A percentile compares a stretch with the other conserved stretches of the same genome.
Conservation (phyloP, 1,140 invertebrate species). For the Bombus polaris region DNA sequence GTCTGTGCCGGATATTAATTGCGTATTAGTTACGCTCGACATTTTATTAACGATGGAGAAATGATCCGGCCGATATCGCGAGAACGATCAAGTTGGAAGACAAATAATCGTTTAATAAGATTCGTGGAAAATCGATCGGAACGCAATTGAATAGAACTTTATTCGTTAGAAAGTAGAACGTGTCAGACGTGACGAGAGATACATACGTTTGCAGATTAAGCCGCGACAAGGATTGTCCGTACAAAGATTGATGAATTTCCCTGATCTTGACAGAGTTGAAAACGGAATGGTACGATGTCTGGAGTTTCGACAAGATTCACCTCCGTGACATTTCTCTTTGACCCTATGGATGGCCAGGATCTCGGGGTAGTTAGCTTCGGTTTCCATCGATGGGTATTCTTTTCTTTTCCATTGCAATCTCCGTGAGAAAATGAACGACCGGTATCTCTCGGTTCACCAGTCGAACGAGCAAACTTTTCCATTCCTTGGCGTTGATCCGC, state of each 20-base stretch:
- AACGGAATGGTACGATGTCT: background rate
- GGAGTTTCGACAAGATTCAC: constrained; percentile 15
- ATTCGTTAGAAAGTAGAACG: background rate
- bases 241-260: constrained; percentile 29
- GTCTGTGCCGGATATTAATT: background rate
- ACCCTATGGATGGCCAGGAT: background rate
- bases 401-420: constrained; percentile 53
- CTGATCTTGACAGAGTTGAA: background rate
- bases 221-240: background rate
- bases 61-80: background rate
- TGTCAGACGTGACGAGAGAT: background rate
- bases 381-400: constrained; percentile 2
- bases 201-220: background rate
- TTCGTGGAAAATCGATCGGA: background rate
- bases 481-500: constrained; percentile 47
- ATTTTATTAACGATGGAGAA: background rate
- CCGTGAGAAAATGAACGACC: constrained; percentile 65
- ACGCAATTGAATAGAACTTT: background rate
- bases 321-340: background rate
- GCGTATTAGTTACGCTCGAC: background rate
- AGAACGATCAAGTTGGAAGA: background rate
- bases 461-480: constrained; percentile 49
- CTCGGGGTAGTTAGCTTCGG: background rate
- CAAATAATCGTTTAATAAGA: background rate
- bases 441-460: constrained; percentile 25